Conservation (phyloP, 1,140 invertebrate genomes). For the Solen grandis region DNA sequence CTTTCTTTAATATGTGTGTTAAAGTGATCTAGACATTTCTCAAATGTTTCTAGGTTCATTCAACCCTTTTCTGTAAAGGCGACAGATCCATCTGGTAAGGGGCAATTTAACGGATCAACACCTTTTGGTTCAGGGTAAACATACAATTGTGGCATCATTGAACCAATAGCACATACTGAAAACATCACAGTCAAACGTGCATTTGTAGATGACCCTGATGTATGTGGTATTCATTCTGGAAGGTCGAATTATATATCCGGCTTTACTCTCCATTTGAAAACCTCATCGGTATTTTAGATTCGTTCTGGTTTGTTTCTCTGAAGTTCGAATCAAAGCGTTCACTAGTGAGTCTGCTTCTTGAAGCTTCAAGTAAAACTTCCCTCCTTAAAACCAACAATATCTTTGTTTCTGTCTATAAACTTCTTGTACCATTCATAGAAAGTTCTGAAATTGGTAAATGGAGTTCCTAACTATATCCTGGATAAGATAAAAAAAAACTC, state of each 20-base stretch:
- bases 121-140: slow-evolving; percentile 17
- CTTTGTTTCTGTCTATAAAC: no score
- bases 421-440: no score
- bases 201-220: slow-evolving; percentile 20
- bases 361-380: slow-evolving; percentile 40
- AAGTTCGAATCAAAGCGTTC: not conserved
- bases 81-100: not conserved
- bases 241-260: slow-evolving; percentile 13
- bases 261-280: slow-evolving; percentile 41
- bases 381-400: no score
- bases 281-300: slow-evolving; percentile 54
- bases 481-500: slow-evolving; percentile 30
- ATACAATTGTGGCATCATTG: slow-evolving; percentile 44
- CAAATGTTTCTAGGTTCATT: slow-evolving; percentile 38
- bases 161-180: slow-evolving; percentile 25
- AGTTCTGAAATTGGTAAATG: slow-evolving; percentile 24
- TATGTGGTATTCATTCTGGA: slow-evolving; percentile 27
- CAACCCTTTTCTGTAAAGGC: slow-evolving; percentile 43
- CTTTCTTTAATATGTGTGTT: slow-evolving; percentile 18
- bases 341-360: not conserved
- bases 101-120: slow-evolving; percentile 27
- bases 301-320: slow-evolving; percentile 33
- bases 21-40: no score
- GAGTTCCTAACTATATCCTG: slow-evolving; percentile 26
- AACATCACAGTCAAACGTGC: slow-evolving; percentile 34